phyloP scores from a whole-genome alignment of 2,888 invertebrate species.

The Amphimallon solstitiale region DNA sequence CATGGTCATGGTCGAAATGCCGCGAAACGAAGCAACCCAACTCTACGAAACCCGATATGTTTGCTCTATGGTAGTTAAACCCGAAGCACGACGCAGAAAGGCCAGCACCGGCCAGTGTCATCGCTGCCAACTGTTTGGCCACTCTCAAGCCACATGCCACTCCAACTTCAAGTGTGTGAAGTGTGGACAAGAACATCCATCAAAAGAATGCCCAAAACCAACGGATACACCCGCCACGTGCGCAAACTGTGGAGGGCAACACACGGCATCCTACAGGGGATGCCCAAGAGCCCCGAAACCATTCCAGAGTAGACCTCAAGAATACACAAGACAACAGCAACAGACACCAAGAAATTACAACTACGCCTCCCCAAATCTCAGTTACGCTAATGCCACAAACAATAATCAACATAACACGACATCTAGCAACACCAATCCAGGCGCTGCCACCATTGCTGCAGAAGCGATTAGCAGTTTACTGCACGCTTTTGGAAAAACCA shows the following conservation, averaged over 20 bases:
- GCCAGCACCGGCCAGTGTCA: background rate
- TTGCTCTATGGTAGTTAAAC: background rate
- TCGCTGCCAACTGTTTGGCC: constrained; percentile 15
- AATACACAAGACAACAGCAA: background rate
- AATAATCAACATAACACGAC: no score
- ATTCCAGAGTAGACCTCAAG: background rate
- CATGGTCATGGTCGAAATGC: background rate
- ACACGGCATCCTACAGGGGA: background rate
- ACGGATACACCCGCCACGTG: background rate
- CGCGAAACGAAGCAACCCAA: background rate
- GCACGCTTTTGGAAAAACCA: no score
- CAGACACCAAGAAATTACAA: no score
- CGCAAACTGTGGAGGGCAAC: constrained; percentile 15
- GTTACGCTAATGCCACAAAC: no score
- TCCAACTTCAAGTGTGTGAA: background rate
- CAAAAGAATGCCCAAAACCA: background rate
- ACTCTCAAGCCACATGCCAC: constrained; percentile 7
- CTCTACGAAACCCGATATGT: background rate
- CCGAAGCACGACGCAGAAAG: background rate
- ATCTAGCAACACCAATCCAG: no score
- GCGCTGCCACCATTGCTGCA: no score
- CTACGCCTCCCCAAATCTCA: no score
- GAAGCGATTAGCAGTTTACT: no score
- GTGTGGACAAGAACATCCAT: constrained; percentile 3
- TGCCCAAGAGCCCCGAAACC: background rate